These are phyloP conservation scores for Philaethria dido DNA, from an alignment of 2,888 invertebrate species.

Conservation along the genomic window DNA sequence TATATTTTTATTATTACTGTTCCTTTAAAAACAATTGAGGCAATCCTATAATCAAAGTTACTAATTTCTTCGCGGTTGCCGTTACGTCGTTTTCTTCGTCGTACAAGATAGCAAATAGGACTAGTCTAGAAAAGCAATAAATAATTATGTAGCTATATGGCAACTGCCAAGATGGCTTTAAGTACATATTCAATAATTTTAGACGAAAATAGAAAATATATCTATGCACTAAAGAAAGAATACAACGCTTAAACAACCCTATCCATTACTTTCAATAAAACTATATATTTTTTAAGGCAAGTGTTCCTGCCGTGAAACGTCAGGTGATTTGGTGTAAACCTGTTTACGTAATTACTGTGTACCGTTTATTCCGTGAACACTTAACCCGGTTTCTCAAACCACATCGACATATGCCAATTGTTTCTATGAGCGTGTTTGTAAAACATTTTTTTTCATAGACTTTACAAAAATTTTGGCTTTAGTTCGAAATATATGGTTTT, in stretches of 20 bases:
- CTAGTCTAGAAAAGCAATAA: background rate
- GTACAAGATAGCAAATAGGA: background rate
- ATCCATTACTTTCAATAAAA: background rate
- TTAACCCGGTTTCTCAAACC: constrained; percentile 55
- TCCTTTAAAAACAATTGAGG: no score
- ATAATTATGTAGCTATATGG: background rate
- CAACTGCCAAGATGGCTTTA: background rate
- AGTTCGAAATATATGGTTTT: constrained; percentile 1
- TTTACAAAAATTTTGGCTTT: constrained; percentile 10
- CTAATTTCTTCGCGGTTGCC: no score
- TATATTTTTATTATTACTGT: no score
- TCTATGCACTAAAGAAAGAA: background rate
- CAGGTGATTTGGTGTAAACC: constrained; percentile 32
- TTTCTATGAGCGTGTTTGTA: constrained; percentile 44
- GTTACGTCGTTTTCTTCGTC: background rate
- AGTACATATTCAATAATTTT: background rate
- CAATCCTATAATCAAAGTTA: no score
- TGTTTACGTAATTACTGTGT: constrained; percentile 60
- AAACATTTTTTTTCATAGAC: constrained; percentile 20
- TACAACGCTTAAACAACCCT: no score
- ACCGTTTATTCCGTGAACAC: constrained; percentile 59
- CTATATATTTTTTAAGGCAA: constrained; percentile 6
- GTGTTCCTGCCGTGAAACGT: constrained; percentile 5
- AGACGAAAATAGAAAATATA: background rate
- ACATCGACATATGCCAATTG: constrained; percentile 49